Base-by-base conservation (phyloP, 2,113 vertebrate species). In the Paracyprichromis sp. region DNA sequence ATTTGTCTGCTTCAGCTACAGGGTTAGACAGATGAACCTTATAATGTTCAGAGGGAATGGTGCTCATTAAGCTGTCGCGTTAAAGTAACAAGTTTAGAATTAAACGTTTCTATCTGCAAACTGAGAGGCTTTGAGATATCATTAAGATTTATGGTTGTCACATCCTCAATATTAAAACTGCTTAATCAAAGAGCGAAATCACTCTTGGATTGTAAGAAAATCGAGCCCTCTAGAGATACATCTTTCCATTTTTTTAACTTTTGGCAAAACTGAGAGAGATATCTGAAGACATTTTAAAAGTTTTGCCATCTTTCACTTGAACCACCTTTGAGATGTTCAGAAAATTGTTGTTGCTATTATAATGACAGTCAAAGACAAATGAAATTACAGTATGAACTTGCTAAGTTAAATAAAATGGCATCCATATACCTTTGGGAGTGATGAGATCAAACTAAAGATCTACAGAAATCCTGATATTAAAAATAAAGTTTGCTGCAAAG, bases 1-100 rank as follows among this genome's bases (percentile, higher is more conserved):
- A 88, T 89, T 91, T 86, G 82, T 90, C 88, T 38, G 21, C 88
- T 83, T 89, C 45, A 76, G 63, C 79, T 80, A 31, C 21, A 66
- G 61, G 56, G 43, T 36, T 11, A 29, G 57, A 86, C 3, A 56
- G 85, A 86, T 54, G 71, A 84, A 78, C 53, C 61, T 63, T n/a
- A 50, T 80, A 17, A n/a, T 59, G 73, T 69, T 12, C 73, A 8
- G 12, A 63, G 54, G 7, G 47, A 87, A 56, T 1, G 9, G 29
- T 52, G 12, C 61, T 90, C 87, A 50, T 89, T 84, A 87, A 88
- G 24, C 47, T 45, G 90, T 86, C 85, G 3, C 9, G 38, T 53
- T 91, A 61, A 80, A 63, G 56, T n/a, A 36, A 36, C 21, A 2
- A 69, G 43, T 50, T 10, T 12, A 19, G 57, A 84, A 63, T 80